Evolutionary conservation across 2,888 invertebrate genomes (phyloP).

Genomic region (Hydraecia micacea): DNA sequence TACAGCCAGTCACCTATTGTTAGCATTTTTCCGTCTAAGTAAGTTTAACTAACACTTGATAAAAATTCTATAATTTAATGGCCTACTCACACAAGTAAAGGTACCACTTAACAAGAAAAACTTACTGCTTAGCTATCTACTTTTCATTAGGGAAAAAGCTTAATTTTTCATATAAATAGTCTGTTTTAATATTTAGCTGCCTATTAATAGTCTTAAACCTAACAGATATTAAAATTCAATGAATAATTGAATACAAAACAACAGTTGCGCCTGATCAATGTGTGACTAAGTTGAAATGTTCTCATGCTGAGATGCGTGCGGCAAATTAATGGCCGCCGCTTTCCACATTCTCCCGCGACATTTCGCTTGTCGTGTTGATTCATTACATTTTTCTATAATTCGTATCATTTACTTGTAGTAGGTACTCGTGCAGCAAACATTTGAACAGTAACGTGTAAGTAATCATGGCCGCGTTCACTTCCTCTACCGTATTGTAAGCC

Average conservation of each 20-base stretch:
- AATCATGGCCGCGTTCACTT: slow-evolving; percentile 78
- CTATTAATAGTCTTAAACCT: background rate
- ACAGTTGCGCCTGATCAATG: background rate
- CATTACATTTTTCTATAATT: slow-evolving; percentile 58
- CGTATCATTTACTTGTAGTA: slow-evolving; percentile 34
- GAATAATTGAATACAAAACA: background rate
- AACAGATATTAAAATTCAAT: background rate
- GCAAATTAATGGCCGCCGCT: slow-evolving; percentile 34
- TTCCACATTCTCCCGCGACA: slow-evolving; percentile 60
- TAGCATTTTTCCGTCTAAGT: background rate
- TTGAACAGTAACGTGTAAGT: slow-evolving; percentile 32
- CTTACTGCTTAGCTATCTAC: background rate
- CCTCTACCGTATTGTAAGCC: slow-evolving; percentile 64
- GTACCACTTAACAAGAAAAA: too few relatives aligned
- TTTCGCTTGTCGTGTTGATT: slow-evolving; percentile 44
- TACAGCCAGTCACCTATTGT: background rate
- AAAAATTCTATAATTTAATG: background rate
- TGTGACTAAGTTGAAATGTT: background rate
- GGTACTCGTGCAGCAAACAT: slow-evolving; percentile 32
- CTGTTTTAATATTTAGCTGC: background rate
- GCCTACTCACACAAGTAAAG: background rate
- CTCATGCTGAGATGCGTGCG: slow-evolving; percentile 47
- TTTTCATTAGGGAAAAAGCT: too few relatives aligned
- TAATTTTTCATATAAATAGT: background rate
- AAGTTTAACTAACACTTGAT: background rate